These are phyloP conservation scores for Ammospiza maritima DNA, from an alignment of 2,797 vertebrate species.

Conservation along the genomic window DNA sequence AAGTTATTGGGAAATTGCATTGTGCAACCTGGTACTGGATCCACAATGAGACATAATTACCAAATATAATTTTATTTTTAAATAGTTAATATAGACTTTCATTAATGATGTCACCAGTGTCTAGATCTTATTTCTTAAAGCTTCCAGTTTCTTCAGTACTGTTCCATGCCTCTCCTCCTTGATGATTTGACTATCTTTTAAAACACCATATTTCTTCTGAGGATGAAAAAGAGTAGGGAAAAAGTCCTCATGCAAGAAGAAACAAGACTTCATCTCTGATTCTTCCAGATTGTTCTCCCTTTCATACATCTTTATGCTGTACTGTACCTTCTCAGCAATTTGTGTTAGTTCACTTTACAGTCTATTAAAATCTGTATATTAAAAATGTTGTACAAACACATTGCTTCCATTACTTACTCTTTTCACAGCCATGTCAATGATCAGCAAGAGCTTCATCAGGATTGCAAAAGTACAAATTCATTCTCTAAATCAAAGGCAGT, in stretches of 20 bases:
- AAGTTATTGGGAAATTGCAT: not conserved
- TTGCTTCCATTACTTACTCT: not conserved
- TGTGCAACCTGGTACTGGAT: not conserved
- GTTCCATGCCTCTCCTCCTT: not conserved
- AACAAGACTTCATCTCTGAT: not conserved
- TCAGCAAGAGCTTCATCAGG: not conserved
- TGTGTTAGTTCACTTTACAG: not conserved
- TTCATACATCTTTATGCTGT: not conserved
- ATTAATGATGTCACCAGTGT: not conserved
- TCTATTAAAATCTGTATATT: not conserved
- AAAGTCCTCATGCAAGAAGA: not conserved
- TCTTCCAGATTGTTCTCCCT: not conserved
- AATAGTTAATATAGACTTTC: not conserved
- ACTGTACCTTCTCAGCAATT: not conserved
- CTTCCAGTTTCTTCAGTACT: not conserved
- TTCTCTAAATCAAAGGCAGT: not conserved
- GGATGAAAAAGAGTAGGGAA: not conserved
- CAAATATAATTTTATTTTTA: not conserved
- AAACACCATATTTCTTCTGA: not conserved
- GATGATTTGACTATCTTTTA: not conserved
- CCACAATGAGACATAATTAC: not conserved
- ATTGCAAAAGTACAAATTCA: not conserved
- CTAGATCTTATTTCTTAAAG: not conserved
- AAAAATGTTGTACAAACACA: not conserved
- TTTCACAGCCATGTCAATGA: not conserved